phyloP scores from a whole-genome alignment of 2,888 invertebrate species.

The Microctonus aethiopoides region DNA sequence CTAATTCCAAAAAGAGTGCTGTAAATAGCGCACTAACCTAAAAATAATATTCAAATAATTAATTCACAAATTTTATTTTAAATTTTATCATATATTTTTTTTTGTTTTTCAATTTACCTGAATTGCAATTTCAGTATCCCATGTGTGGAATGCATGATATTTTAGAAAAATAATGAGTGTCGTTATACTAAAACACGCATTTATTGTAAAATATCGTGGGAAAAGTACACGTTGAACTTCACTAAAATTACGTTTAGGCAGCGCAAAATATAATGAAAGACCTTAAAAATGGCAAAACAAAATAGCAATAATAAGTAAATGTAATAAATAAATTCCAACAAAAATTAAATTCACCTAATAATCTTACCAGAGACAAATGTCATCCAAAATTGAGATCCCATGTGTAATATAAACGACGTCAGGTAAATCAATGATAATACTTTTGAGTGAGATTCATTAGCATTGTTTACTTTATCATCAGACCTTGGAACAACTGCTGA shows the following conservation, averaged over 20 bases:
- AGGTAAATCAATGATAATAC: slow-evolving; percentile 75
- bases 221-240: slow-evolving; percentile 88
- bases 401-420: slow-evolving; percentile 81
- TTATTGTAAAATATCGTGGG: slow-evolving; percentile 87
- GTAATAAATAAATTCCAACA: too few species aligned
- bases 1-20: slow-evolving; percentile 79
- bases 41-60: slow-evolving; percentile 60
- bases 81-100: slow-evolving; percentile 9
- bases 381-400: slow-evolving; percentile 94
- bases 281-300: slow-evolving; percentile 71
- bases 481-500: slow-evolving; percentile 56
- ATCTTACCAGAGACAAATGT: slow-evolving; percentile 84
- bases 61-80: not conserved
- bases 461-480: slow-evolving; percentile 47
- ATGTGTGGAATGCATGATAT: slow-evolving; percentile 70
- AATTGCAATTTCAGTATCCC: slow-evolving; percentile 68
- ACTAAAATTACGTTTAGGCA: slow-evolving; percentile 89
- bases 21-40: slow-evolving; percentile 75
- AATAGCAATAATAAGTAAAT: too few species aligned
- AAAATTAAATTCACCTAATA: not conserved
- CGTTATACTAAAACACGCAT: slow-evolving; percentile 78
- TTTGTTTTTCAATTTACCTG: slow-evolving; percentile 65
- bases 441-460: slow-evolving; percentile 60
- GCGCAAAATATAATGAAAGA: slow-evolving; percentile 83
- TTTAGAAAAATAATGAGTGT: slow-evolving; percentile 79